Conservation (phyloP, 2,113 vertebrate genomes). For the Callorhinus ursinus region DNA sequence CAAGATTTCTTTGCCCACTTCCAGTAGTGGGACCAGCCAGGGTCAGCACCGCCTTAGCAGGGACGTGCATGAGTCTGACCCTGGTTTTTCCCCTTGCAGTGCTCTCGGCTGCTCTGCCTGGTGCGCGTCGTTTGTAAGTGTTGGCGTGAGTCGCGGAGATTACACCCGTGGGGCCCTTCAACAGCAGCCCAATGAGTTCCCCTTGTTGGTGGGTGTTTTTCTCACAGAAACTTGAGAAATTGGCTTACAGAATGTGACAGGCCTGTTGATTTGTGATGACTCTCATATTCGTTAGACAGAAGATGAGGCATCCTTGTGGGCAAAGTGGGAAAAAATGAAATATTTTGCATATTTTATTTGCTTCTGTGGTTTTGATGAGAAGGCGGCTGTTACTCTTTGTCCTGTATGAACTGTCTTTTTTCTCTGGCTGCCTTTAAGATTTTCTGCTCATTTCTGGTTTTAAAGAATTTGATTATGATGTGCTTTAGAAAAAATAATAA, state of each 20-base stretch:
- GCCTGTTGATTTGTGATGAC: neutral
- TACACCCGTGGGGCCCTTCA: accelerated
- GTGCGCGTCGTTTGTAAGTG: neutral
- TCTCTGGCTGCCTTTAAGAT: neutral
- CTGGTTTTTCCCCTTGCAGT: neutral
- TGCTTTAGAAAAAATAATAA: neutral
- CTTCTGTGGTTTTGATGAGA: neutral
- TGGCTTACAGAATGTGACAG: neutral
- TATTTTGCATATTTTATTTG: neutral
- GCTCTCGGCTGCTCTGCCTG: accelerated
- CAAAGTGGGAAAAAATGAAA: neutral
- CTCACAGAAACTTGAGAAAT: neutral
- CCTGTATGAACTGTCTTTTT: neutral
- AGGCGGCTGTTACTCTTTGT: neutral
- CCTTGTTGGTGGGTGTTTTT: neutral
- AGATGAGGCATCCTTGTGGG: neutral
- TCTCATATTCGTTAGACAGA: neutral
- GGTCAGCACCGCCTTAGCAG: no score
- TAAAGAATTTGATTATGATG: neutral
- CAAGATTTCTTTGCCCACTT: neutral
- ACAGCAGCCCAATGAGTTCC: neutral
- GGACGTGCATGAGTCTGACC: no score
- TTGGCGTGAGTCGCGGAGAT: neutral
- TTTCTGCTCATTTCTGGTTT: neutral
- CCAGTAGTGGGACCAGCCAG: no score